Evolutionary conservation across 2,888 invertebrate species (phyloP).

Genomic region (Dicranocentrus wangi): DNA sequence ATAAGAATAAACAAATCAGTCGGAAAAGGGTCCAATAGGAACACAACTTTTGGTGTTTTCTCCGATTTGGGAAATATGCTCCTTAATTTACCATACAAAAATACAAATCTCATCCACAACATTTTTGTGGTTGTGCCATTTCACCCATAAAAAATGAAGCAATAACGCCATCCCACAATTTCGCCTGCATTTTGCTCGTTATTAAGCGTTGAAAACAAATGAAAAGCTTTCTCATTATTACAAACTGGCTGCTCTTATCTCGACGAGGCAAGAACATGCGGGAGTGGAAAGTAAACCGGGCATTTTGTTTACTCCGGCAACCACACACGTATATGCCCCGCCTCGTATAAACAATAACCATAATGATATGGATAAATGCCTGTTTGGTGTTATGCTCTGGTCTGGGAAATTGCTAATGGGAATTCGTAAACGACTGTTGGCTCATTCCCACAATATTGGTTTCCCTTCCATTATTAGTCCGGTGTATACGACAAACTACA

Average conservation of each 20-base stretch:
- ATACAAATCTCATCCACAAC: not conserved
- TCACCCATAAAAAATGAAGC: too few species aligned
- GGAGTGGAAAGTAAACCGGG: not conserved
- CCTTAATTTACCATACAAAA: not conserved
- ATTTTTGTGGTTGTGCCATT: not conserved
- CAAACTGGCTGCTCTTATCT: not conserved
- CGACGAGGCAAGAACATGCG: not conserved
- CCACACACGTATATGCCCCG: not conserved
- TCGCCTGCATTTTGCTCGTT: not conserved
- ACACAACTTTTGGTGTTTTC: not conserved
- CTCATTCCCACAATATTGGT: conserved; percentile 12
- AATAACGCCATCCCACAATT: too few species aligned
- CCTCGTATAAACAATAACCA: conserved; percentile 39
- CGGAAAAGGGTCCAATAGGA: too few species aligned
- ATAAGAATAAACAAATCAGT: too few species aligned
- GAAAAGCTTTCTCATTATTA: not conserved
- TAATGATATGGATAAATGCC: conserved; percentile 30
- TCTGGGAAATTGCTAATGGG: conserved; percentile 49
- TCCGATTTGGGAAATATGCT: not conserved
- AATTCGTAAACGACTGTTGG: conserved; percentile 41
- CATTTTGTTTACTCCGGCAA: not conserved
- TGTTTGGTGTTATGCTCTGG: conserved; percentile 22
- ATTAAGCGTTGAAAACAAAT: not conserved
- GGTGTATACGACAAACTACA: not conserved
- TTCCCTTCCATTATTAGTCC: conserved; percentile 7